Base-by-base conservation (phyloP, 2,113 vertebrate species). In the Leptocoma aspasia region DNA sequence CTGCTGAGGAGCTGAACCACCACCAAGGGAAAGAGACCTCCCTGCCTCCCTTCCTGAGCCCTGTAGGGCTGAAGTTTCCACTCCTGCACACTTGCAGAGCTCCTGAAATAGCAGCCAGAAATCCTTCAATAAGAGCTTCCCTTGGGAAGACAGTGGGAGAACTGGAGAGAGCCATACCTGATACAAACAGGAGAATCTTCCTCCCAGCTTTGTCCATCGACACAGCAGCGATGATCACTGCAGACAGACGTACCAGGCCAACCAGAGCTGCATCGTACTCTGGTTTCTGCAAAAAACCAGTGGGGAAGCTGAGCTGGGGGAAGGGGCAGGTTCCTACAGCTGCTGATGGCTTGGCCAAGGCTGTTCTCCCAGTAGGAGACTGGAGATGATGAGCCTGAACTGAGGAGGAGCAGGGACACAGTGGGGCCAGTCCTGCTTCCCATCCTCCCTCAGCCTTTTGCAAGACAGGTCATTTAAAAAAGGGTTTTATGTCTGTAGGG, bases 201-300 rank as follows among this genome's bases (percentile, higher is more conserved):
- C 99, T 98, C 49, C 99, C 99, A 0, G 98, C 99, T 96, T 97
- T 98, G 92, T 99, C 99, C 99, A 99, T 99, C 2, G 98, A 97
- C 95, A 92, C 53, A 2, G 99, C 99, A 2, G 99, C 98, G 0
- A 98, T 88, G 0, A 57, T 88, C 59, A 99, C 99, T 0, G 99
- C 99, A 1, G 98, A 13, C 60, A 99, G 98, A 35, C 99, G 98
- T 10, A 99, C 98, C 3, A 88, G 95, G 2, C 99, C 99, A 7
- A 99, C 99, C 1, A 99, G 93, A 41, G 98, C 98, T 2, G 99
- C 99, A 2, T 98, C 99, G 0, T 98, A 98, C 82, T 98, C 44
- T 1, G 97, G 95, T 56, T 94, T 80, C 98, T 98, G 89, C 89
- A 92, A 86, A 94, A 82, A 65, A 45, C 1, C 30, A 31, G 15